phyloP scores from a whole-genome alignment of 2,113 vertebrate genomes.

The Meles meles region DNA sequence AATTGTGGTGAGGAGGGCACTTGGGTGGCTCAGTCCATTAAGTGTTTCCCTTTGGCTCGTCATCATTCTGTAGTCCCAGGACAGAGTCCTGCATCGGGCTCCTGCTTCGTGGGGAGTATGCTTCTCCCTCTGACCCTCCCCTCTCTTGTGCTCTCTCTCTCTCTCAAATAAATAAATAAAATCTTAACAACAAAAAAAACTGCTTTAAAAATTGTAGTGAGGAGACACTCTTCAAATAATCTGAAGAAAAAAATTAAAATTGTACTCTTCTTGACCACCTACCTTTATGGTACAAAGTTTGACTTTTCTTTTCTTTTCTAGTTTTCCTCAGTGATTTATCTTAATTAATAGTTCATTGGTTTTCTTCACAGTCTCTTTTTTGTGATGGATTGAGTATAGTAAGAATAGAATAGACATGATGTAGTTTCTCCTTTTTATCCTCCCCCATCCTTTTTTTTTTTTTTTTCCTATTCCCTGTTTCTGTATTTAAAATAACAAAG shows the following conservation, averaged over 20 bases:
- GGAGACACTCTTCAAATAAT: not conserved
- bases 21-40: not conserved
- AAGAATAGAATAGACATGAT: not conserved
- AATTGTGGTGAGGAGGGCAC: not conserved
- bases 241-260: not conserved
- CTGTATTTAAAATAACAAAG: not conserved
- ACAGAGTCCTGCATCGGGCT: not conserved
- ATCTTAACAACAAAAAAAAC: no score
- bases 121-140: not conserved
- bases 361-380: not conserved
- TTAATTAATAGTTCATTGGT: not conserved
- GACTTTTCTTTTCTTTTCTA: not conserved
- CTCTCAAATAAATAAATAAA: not conserved
- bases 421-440: not conserved
- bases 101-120: no score
- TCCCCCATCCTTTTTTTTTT: not conserved
- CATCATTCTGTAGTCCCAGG: not conserved
- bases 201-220: not conserved
- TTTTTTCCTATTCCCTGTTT: not conserved
- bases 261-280: not conserved
- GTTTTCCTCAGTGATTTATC: not conserved
- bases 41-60: not conserved
- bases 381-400: not conserved
- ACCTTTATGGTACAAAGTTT: not conserved
- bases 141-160: not conserved